These are phyloP conservation scores for Pomatostomus ruficeps DNA, from an alignment of 2,113 vertebrate genomes.

Conservation along the genomic window DNA sequence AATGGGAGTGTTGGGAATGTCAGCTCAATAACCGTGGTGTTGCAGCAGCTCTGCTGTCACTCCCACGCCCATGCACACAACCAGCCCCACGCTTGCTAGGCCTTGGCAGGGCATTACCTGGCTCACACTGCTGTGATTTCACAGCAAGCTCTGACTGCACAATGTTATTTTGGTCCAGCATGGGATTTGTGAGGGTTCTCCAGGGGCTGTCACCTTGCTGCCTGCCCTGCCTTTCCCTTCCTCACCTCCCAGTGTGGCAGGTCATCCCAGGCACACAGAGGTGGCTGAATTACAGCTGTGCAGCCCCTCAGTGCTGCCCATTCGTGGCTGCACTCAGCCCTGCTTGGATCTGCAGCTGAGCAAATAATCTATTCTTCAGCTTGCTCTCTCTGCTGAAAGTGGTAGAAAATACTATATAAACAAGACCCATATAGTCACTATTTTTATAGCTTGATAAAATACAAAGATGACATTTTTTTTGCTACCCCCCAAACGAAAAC, in stretches of 20 bases:
- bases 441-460: neutral
- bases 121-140: neutral
- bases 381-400: neutral
- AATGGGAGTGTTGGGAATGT: neutral
- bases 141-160: neutral
- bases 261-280: neutral
- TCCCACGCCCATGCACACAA: neutral
- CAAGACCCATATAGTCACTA: neutral
- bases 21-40: neutral
- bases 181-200: neutral
- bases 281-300: neutral
- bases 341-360: neutral
- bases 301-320: neutral
- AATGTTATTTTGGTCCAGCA: neutral
- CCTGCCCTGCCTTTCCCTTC: neutral
- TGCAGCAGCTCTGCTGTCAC: neutral
- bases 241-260: neutral
- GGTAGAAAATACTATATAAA: neutral
- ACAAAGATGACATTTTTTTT: neutral
- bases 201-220: neutral
- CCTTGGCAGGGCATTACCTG: neutral
- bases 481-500: neutral
- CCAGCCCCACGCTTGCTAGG: neutral
- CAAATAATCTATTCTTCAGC: neutral
- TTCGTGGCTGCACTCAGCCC: neutral